A percentile compares a stretch with the other conserved stretches of the same genome.
Conservation (phyloP, 2,113 vertebrate genomes). For the Syngnathus scovelli region DNA sequence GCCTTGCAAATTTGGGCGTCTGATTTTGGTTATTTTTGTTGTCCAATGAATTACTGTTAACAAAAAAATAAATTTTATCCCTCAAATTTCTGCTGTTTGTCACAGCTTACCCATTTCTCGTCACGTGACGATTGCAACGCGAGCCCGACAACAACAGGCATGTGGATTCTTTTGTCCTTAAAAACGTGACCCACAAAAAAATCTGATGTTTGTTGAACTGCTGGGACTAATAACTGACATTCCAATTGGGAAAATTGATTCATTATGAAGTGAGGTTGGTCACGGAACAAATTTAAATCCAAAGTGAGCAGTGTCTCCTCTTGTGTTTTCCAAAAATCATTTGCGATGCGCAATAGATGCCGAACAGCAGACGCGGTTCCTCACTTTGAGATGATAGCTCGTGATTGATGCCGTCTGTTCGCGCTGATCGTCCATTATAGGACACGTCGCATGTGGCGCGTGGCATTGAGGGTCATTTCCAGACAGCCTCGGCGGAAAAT, state of each 20-base stretch:
- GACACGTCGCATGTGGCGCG: conserved; percentile 54
- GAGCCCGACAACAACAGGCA: too few relatives aligned
- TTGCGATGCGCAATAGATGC: conserved; percentile 10
- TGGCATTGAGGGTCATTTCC: conserved; percentile 65
- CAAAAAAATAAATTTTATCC: too few relatives aligned
- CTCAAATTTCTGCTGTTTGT: too few relatives aligned
- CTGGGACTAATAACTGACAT: neutral
- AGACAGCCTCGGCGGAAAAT: conserved; percentile 66
- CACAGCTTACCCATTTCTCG: neutral
- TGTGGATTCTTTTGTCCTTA: too few relatives aligned
- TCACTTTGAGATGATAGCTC: conserved; percentile 15
- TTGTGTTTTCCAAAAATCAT: conserved; percentile 4
- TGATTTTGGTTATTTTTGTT: too few relatives aligned
- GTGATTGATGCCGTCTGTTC: conserved; percentile 54
- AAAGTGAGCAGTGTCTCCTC: neutral
- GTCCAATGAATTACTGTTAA: too few relatives aligned
- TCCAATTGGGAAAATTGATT: neutral
- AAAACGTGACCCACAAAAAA: too few relatives aligned
- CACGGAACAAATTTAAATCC: neutral
- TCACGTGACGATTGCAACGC: too few relatives aligned
- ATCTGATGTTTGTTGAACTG: too few relatives aligned
- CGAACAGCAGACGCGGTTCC: conserved; percentile 24
- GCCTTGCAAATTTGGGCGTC: too few relatives aligned
- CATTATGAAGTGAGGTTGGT: neutral
- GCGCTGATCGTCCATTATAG: conserved; percentile 53